Percentiles rank a stretch among this genome's conserved stretches.
phyloP scores from a whole-genome alignment of 2,888 invertebrate species.

The Ichneumoninae sp. region DNA sequence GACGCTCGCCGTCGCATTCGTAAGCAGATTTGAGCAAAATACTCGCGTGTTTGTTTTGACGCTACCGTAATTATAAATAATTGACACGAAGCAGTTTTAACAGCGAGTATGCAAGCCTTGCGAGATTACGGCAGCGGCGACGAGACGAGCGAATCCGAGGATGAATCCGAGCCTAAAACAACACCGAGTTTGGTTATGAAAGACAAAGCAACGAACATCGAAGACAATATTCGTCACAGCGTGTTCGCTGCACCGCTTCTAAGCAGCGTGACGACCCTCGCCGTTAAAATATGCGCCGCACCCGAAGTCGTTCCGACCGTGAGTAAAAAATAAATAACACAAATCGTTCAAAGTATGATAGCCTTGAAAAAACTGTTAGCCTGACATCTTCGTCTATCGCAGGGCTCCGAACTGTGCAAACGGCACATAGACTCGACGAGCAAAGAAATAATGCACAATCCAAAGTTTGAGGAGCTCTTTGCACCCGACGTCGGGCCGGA shows the following conservation, averaged over 20 bases:
- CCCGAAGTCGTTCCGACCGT: constrained; percentile 93
- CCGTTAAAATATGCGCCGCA: constrained; percentile 91
- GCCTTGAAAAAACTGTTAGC: background rate
- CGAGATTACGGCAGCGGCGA: constrained; percentile 91
- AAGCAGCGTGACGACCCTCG: constrained; percentile 86
- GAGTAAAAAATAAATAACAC: constrained; percentile 76
- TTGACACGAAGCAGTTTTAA: background rate
- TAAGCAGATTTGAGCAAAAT: background rate
- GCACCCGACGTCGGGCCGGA: constrained; percentile 96
- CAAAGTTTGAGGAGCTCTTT: constrained; percentile 97
- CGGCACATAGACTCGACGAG: constrained; percentile 91
- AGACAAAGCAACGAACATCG: constrained; percentile 77
- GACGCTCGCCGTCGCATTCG: background rate
- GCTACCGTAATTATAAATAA: background rate
- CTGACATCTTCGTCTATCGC: constrained; percentile 65
- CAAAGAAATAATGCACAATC: constrained; percentile 95
- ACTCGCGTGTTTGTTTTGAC: background rate
- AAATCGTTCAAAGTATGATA: background rate
- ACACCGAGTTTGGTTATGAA: constrained; percentile 80
- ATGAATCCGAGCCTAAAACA: constrained; percentile 54
- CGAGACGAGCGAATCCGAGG: constrained; percentile 84
- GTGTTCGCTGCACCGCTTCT: constrained; percentile 85
- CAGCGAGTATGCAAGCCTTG: constrained; percentile 88
- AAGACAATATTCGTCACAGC: constrained; percentile 75
- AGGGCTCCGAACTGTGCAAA: constrained; percentile 90